Conservation (phyloP, 1,140 invertebrate genomes). For the Xylocopa sonorina region DNA sequence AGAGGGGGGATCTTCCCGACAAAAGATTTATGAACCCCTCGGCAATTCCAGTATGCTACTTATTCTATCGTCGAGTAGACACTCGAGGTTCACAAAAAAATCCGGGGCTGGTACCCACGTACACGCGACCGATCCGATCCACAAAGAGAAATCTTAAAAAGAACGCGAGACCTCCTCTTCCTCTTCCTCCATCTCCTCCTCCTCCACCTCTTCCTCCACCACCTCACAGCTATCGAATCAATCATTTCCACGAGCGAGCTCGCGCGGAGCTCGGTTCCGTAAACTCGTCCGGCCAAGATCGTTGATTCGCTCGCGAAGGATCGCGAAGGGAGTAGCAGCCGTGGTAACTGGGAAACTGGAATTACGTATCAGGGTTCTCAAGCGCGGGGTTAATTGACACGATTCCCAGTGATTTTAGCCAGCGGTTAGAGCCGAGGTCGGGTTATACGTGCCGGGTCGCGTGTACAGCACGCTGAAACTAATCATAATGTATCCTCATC, state of each 20-base stretch:
- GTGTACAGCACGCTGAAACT: slow-evolving; percentile 61
- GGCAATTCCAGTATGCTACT: slow-evolving; percentile 71
- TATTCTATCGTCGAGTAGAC: slow-evolving; percentile 71
- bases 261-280: too few relatives aligned
- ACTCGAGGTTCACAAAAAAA: slow-evolving; percentile 70
- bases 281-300: too few relatives aligned
- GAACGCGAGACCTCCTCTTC: slow-evolving; percentile 12
- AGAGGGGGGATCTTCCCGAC: slow-evolving; percentile 68
- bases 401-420: slow-evolving; percentile 67
- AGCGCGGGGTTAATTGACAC: slow-evolving; percentile 61
- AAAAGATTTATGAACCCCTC: slow-evolving; percentile 75
- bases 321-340: too few relatives aligned
- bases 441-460: slow-evolving; percentile 62
- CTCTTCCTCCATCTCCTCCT: too few relatives aligned
- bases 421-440: slow-evolving; percentile 57
- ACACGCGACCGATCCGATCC: slow-evolving; percentile 59
- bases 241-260: slow-evolving; percentile 43
- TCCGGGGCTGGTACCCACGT: slow-evolving; percentile 50
- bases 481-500: slow-evolving; percentile 69
- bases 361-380: slow-evolving; percentile 19
- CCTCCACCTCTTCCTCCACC: too few relatives aligned
- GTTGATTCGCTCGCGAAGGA: not conserved
- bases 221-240: slow-evolving; percentile 61
- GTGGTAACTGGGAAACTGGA: slow-evolving; percentile 12
- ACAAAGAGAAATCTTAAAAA: slow-evolving; percentile 60